Percentiles rank a stretch among this genome's conserved stretches.
phyloP scores from a whole-genome alignment of 37 sponge, comb jelly and placozoan genomes.

The Spongilla lacustris region DNA sequence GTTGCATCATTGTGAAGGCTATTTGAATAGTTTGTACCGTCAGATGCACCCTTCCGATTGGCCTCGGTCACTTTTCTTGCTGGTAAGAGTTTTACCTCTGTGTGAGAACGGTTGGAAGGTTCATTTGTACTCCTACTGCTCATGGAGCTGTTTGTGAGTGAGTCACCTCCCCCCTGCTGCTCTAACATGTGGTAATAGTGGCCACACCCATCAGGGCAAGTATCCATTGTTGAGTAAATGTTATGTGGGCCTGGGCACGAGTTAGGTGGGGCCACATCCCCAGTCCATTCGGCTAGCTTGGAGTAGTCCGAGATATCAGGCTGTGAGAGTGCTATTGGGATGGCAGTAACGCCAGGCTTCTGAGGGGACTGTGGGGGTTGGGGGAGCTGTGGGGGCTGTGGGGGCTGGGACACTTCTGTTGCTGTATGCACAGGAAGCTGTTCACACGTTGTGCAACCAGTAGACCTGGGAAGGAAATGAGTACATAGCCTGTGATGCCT shows the following conservation, averaged over 20 bases:
- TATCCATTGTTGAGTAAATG: background rate
- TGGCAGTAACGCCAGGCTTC: background rate
- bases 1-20: no score
- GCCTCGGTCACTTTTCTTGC: no score
- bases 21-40: no score
- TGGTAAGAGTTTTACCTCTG: no score
- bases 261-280: background rate
- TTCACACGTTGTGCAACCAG: background rate
- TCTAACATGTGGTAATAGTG: background rate
- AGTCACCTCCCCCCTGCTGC: background rate
- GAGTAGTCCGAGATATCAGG: background rate
- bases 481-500: background rate
- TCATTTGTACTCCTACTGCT: no score
- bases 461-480: background rate
- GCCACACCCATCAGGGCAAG: background rate
- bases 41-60: no score
- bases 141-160: background rate
- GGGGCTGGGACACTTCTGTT: background rate
- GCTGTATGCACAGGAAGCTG: background rate
- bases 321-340: background rate
- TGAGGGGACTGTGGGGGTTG: no score
- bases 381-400: no score
- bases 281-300: background rate
- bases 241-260: background rate
- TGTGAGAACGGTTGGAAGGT: no score